phyloP scores from a whole-genome alignment of 2,113 vertebrate species.

The Condylura cristata region DNA sequence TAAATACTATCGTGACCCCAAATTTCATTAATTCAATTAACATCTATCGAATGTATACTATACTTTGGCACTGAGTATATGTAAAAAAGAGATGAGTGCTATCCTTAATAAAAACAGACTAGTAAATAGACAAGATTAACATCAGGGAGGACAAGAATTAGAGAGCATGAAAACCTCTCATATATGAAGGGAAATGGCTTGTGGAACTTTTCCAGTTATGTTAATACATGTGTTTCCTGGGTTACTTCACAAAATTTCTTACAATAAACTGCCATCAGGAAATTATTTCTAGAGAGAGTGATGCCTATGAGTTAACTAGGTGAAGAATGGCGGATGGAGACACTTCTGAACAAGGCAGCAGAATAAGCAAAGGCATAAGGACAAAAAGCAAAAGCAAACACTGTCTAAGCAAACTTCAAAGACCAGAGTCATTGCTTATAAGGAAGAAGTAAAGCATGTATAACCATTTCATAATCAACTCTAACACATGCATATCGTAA shows the following conservation, averaged over 20 bases:
- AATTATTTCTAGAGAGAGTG: conserved; percentile 1
- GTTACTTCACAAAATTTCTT: not conserved
- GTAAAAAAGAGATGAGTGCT: not conserved
- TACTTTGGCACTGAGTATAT: not conserved
- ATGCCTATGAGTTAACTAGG: not conserved
- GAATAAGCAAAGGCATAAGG: not conserved
- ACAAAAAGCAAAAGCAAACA: not conserved
- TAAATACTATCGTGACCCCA: not conserved
- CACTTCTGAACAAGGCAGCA: not conserved
- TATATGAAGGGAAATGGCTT: not conserved
- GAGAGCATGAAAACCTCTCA: not conserved
- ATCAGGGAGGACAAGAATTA: not conserved
- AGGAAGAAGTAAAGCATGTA: not conserved
- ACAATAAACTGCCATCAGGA: not conserved
- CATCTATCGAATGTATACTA: not conserved
- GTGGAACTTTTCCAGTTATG: not conserved
- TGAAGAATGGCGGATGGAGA: not conserved
- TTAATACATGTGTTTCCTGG: not conserved
- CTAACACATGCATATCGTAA: not conserved
- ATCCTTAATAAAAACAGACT: not conserved
- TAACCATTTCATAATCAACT: not conserved
- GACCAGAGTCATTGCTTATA: not conserved
- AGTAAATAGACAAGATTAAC: not conserved
- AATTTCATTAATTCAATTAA: conserved; percentile 19
- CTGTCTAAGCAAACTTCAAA: not conserved